A percentile compares a stretch with the other conserved stretches of the same genome.
These are phyloP conservation scores for Osmoderma eremita DNA, from an alignment of 2,888 invertebrate genomes.

Conservation along the genomic window DNA sequence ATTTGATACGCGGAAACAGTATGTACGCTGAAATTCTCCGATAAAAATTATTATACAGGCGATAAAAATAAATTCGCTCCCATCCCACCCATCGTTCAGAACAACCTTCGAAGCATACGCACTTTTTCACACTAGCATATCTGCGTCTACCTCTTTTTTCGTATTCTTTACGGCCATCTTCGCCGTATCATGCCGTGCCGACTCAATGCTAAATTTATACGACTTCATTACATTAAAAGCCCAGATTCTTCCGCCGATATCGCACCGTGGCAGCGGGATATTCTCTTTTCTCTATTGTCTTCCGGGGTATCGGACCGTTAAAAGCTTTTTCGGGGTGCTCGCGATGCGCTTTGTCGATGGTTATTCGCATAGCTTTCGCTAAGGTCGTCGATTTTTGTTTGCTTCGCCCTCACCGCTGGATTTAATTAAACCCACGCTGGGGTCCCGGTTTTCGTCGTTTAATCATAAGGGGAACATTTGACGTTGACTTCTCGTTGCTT, in stretches of 20 bases:
- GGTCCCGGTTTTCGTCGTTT: too few relatives aligned
- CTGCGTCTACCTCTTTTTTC: too few relatives aligned
- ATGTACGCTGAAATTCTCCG: too few relatives aligned
- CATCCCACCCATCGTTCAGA: too few relatives aligned
- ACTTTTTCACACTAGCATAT: too few relatives aligned
- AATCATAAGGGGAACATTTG: not conserved
- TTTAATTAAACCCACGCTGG: constrained; percentile 22
- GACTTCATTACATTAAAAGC: constrained; percentile 42
- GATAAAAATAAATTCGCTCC: too few relatives aligned
- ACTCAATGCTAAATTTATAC: constrained; percentile 33
- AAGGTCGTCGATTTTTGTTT: not conserved
- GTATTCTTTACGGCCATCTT: too few relatives aligned
- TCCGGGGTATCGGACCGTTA: constrained; percentile 12
- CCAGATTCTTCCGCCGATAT: constrained; percentile 30
- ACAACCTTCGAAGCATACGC: too few relatives aligned
- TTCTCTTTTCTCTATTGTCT: constrained; percentile 30
- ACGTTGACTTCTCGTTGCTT: not conserved
- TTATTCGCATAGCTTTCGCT: not conserved
- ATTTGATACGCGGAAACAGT: too few relatives aligned
- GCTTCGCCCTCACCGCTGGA: constrained; percentile 1
- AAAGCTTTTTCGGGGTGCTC: constrained; percentile 20
- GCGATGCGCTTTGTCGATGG: not conserved
- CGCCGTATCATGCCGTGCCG: too few relatives aligned
- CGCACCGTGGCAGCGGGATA: constrained; percentile 19
- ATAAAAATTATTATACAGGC: too few relatives aligned